Evolutionary conservation across 2,113 vertebrate genomes (phyloP), one percentile per base, ranked within the genome.

Genomic region (Lophius piscatorius): DNA sequence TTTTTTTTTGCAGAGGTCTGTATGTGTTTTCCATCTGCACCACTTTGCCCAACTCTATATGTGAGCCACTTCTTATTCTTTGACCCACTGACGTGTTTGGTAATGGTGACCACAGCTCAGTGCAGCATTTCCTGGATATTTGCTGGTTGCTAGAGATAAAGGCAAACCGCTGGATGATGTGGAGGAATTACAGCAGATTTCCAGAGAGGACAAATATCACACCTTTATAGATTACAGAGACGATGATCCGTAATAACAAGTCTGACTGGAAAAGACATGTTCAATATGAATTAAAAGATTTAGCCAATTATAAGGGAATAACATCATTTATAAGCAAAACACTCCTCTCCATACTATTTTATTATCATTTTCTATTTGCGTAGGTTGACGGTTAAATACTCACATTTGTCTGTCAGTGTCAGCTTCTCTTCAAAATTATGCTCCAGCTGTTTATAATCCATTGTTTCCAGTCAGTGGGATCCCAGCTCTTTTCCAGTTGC

Each of bases 361-460:
- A 28, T 38, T 4, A 2, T 34, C 24, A 42, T 28, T 52, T 24
- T 17, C 22, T 22, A 17, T 47, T 21, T 39, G 2, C 11, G 0
- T 16, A 9, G 31, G 6, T n/a, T 42, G 13, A 23, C 11, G 8
- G n/a, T 35, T 35, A 22, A 13, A 28, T 60, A 89, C 90, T 84
- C 81, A 92, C 91, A 65, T 84, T 89, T 87, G 28, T 90, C 88
- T 39, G 73, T 63, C 24, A 91, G 51, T 6, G 78, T 88, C 69
- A 90, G 89, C 47, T 89, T 90, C 81, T 89, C 83, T 77, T 89
- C 83, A 31, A 91, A 68, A 50, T 72, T 12, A 49, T 54, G 76
- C 31, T 84, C 89, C 1, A 92, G 85, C 50, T 89, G 78, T 4
- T 70, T 86, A 85, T 79, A 88, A 83, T 92, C 90, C 91, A 91